Evolutionary conservation across 2,888 invertebrate genomes (phyloP), one percentile per base, ranked within the genome.

Genomic region (Conus canariensis): DNA sequence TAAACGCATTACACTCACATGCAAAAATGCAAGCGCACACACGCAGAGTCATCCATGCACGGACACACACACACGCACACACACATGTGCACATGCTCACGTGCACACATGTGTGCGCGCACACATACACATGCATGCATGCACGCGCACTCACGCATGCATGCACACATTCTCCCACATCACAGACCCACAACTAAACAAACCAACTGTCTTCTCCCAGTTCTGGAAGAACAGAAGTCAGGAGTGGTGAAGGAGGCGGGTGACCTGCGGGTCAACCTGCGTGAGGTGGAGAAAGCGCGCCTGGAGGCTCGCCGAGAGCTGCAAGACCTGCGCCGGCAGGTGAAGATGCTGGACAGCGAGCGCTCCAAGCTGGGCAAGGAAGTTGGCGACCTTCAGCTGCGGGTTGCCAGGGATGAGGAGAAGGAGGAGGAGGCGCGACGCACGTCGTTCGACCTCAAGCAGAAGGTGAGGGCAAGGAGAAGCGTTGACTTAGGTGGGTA

Each of bases 161-260:
- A 45, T 4, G 45, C 45, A 45, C 45, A 4, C 45, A 45, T 45
- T 45, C 45, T 45, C 45, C 45, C 45, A 45, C 45, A 45, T 45
- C 45, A 45, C 45, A 45, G 45, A 45, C 45, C 45, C 45, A 45
- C 45, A 45, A 45, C 45, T 45, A 45, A 45, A 45, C 45, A 45
- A 45, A 45, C 45, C 45, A 30, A 45, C 45, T 64, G 64, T 14
- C 16, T 19, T 30, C 70, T 85, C 97, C 97, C 93, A 98, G 98
- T 98, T 95, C 92, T 98, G 93, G 98, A 98, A 96, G 98, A 99
- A 93, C 97, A 97, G 92, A 98, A 98, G 94, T 97, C 97, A 22
- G 97, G 97, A 0, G 96, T 98, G 22, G 98, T 98, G 93, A 97
- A 97, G 88, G 99, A 99, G 94, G 97, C 98, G 19, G 97, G 97